Evolutionary conservation across 2,888 invertebrate species (phyloP).

Genomic region (Lasioglossum morio): DNA sequence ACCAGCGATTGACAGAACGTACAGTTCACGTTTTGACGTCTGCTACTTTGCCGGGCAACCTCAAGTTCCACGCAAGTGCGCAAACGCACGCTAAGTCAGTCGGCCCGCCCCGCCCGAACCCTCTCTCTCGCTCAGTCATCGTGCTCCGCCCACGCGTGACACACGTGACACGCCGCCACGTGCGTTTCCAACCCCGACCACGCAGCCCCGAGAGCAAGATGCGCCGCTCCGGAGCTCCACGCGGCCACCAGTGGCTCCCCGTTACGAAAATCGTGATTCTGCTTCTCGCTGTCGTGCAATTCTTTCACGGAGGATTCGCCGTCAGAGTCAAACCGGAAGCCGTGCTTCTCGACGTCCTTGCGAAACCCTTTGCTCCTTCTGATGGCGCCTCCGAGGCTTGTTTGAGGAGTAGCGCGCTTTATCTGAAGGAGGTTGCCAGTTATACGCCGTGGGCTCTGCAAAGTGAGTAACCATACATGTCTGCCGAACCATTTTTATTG

Average conservation of each 20-base stretch:
- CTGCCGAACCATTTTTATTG: neutral
- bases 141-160: neutral
- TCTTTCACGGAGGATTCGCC: neutral
- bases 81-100: neutral
- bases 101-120: neutral
- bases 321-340: conserved; percentile 68
- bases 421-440: conserved; percentile 67
- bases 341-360: conserved; percentile 70
- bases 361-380: conserved; percentile 73
- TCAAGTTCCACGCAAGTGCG: neutral
- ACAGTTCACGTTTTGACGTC: conserved; percentile 69
- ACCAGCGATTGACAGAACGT: conserved; percentile 74
- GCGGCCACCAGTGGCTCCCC: neutral
- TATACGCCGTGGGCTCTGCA: conserved; percentile 80
- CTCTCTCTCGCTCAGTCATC: neutral
- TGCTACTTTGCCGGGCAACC: conserved; percentile 38
- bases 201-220: conserved; percentile 1
- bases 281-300: neutral
- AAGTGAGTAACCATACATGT: conserved; percentile 73
- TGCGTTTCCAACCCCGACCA: conserved; percentile 10
- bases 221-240: neutral
- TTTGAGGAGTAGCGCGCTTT: conserved; percentile 71
- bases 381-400: conserved; percentile 71
- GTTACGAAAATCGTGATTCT: neutral
- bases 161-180: conserved; percentile 33